Base-by-base conservation (phyloP, 2,797 vertebrate species). In the Epinephelus awoara region DNA sequence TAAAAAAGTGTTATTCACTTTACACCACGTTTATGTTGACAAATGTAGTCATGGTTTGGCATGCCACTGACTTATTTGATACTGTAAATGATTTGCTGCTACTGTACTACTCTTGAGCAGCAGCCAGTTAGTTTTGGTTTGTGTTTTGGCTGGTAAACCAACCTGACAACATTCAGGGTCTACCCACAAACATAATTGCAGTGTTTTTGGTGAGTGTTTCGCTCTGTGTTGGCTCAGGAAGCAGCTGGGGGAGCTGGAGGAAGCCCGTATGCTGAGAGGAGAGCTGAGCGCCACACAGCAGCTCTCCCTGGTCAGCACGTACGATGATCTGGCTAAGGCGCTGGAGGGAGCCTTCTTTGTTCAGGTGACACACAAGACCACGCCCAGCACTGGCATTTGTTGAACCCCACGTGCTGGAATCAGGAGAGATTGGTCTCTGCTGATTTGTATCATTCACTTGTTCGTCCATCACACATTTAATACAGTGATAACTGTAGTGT, bases 331-430 rank as follows among this genome's bases (percentile, higher is more conserved):
- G 52, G 88, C 94, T 29, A 88, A 89, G 64, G 97, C 97, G 47
- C 89, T 96, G 95, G 96, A 98, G 92, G 97, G 96, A 71, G 95
- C 97, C 77, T 91, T 96, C 89, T 97, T 97, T 88, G 93, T 99
- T 85, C 98, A 99, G 97, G 98, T 94, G 75, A 88, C 65, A 57
- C 56, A 44, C 3, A 1, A 4, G 3, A 64, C 9, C 3, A 5
- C 62, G 11, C 11, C 27, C 47, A 52, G 1, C 18, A 67, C 12
- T 17, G 11, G 12, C 12, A 51, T 25, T 25, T 0, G 49, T 3
- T 74, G 1, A 34, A 34, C 34, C 10, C 14, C 6, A 5, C 2
- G 8, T 18, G 8, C 2, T 17, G 19, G 17, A 12, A 58, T 27
- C 47, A 38, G 34, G 8, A 27, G 19, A 4, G 12, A 18, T 38